phyloP scores from a whole-genome alignment of 2,113 vertebrate genomes.

The Psilopogon haemacephalus region DNA sequence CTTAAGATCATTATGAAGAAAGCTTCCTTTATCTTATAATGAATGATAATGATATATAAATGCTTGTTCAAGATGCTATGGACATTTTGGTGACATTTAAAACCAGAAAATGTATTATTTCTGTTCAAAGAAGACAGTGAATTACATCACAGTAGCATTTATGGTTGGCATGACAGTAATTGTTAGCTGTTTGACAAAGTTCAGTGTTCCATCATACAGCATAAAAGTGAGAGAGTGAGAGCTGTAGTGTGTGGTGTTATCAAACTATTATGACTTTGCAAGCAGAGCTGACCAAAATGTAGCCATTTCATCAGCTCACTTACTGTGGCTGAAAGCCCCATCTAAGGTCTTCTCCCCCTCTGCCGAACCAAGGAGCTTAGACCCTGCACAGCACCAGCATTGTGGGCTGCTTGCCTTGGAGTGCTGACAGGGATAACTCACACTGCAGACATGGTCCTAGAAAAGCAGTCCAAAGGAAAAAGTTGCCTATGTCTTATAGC shows the following conservation, averaged over 20 bases:
- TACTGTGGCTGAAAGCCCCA: neutral
- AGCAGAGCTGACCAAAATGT: neutral
- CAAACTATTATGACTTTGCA: neutral
- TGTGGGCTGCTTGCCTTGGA: neutral
- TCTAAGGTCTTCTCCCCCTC: neutral
- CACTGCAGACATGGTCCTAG: neutral
- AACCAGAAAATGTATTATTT: neutral
- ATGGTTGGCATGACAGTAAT: neutral
- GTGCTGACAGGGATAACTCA: neutral
- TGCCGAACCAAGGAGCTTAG: neutral
- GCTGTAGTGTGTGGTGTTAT: rapidly evolving
- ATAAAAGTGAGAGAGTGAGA: neutral
- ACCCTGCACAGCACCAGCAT: rapidly evolving
- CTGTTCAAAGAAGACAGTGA: neutral
- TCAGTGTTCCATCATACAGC: neutral
- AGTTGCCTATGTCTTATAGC: neutral
- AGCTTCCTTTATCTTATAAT: neutral
- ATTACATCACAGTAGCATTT: neutral
- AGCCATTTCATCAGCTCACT: neutral
- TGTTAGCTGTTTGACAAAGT: neutral
- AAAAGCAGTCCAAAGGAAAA: neutral
- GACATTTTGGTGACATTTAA: conserved; percentile 15
- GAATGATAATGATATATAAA: neutral
- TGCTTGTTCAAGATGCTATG: neutral
- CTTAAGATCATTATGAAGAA: neutral